Base-by-base conservation (phyloP, 2,888 invertebrate genomes). In the Rhimphoctona megacephalus region DNA sequence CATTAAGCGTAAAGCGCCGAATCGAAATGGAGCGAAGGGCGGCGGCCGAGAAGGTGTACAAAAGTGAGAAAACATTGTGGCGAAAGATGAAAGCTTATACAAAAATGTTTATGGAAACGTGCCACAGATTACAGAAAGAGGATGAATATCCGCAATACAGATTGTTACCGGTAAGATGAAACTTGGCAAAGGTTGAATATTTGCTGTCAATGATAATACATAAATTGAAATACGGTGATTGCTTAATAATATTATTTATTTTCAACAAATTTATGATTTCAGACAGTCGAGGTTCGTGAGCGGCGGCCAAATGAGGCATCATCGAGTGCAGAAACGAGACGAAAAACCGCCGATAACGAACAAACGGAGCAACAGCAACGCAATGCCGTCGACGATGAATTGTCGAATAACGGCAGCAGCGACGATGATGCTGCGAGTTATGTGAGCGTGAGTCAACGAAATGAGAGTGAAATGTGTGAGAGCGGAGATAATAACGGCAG, bases 391-490 rank as follows among this genome's bases (percentile, higher is more conserved):
- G 33, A 30, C 33, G 64, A 64, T 64, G 64, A 64, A 64, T 64
- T 64, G 64, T 64, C 64, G 64, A 33, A 64, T 64, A 64, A 64
- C 64, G 30, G 64, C 64, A 33, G 33, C 64, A 33, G 33, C 64
- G 19, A 64, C 64, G 64, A 33, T 64, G 64, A 64, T 33, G 14
- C 30, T 64, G 64, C 33, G 30, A 64, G 64, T 64, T 5, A 22
- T 17, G 33, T 64, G 64, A 64, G 33, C 33, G 64, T 64, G 64
- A 33, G 19, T 64, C 11, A 43, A 43, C 43, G 43, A 43, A 43
- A 43, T 43, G 64, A 30, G 64, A 64, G 33, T 64, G 64, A 33
- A 33, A 64, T 64, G 64, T 64, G 64, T 64, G 64, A 64, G 64
- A 64, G 33, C 64, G 64, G 14, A 57, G 57, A 57, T 57, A 11